Evolutionary conservation across 2,888 invertebrate species (phyloP).

Genomic region (Choreutis nemorana): DNA sequence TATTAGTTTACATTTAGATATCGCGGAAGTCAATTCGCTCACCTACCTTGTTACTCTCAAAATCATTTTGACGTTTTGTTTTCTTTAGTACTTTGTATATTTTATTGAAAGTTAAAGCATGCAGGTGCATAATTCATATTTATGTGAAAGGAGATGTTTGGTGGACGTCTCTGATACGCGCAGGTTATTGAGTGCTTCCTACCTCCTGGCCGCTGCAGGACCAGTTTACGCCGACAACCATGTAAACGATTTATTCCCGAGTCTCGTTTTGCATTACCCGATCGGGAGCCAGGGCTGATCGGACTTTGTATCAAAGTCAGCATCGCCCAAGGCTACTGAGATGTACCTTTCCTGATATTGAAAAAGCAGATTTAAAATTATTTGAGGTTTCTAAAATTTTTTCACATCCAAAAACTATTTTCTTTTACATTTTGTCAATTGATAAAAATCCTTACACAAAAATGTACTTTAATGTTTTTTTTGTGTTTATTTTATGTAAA

Average conservation of each 20-base stretch:
- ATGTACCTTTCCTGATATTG: neutral
- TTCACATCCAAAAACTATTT: no score
- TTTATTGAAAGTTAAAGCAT: conserved; percentile 6
- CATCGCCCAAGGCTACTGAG: conserved; percentile 2
- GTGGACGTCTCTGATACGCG: conserved; percentile 7
- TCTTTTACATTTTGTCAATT: no score
- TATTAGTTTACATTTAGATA: conserved; percentile 13
- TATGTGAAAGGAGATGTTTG: neutral
- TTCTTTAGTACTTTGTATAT: no score
- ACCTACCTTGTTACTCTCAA: conserved; percentile 1
- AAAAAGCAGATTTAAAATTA: neutral
- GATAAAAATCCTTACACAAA: no score
- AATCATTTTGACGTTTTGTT: no score
- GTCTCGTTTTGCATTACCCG: conserved; percentile 62
- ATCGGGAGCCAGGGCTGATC: conserved; percentile 54
- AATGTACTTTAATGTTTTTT: no score
- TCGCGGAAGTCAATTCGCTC: conserved; percentile 11
- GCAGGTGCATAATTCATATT: neutral
- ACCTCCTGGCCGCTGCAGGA: conserved; percentile 37
- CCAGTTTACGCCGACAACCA: conserved; percentile 66
- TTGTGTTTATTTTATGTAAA: no score
- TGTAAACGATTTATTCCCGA: conserved; percentile 65
- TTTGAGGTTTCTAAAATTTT: no score
- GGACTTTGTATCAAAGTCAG: no score
- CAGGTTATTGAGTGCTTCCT: conserved; percentile 31